Base-by-base conservation (phyloP, 2,888 invertebrate genomes). In the Ryuthela nishihirai region DNA sequence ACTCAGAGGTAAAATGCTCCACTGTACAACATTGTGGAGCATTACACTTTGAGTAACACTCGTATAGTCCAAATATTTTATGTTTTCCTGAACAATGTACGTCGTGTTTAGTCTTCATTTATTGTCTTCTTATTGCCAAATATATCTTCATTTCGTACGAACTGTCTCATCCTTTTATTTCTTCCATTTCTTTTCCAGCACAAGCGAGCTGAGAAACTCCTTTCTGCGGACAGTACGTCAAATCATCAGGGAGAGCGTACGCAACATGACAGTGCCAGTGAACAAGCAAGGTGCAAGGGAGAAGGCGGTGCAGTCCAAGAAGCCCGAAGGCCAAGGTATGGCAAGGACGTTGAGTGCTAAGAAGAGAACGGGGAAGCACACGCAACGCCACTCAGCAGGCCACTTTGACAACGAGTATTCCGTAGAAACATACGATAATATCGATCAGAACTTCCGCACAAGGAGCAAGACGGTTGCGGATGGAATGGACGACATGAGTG, bases 141-240 rank as follows among this genome's bases (percentile, higher is more conserved):
- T n/a, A n/a, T n/a, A n/a, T n/a, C n/a, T n/a, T n/a, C n/a, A n/a
- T n/a, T n/a, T n/a, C n/a, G n/a, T n/a, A n/a, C n/a, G n/a, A n/a
- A n/a, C n/a, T n/a, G n/a, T n/a, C n/a, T n/a, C n/a, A n/a, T n/a
- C n/a, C n/a, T n/a, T 42, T 42, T 24, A 7, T 12, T n/a, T n/a
- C n/a, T n/a, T n/a, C n/a, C n/a, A n/a, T n/a, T n/a, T n/a, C n/a
- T 52, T 50, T 68, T 70, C 24, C 72, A 94, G 94, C 76, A 94
- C 95, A 48, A 87, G 87, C 56, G 95, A 95, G 75, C 95, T 95
- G 78, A 85, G 95, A 68, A 93, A 94, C 77, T 94, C 94, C 67
- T 97, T 97, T 82, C 81, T 97, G 71, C 92, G 93, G 78, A 95
- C 94, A 56, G 95, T 97, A 70, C 82, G 97, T 52, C 95, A 95